A percentile compares a stretch with the other conserved stretches of the same genome.
These are phyloP conservation scores for Oeneis ivallda DNA, from an alignment of 2,888 invertebrate genomes.

Conservation along the genomic window DNA sequence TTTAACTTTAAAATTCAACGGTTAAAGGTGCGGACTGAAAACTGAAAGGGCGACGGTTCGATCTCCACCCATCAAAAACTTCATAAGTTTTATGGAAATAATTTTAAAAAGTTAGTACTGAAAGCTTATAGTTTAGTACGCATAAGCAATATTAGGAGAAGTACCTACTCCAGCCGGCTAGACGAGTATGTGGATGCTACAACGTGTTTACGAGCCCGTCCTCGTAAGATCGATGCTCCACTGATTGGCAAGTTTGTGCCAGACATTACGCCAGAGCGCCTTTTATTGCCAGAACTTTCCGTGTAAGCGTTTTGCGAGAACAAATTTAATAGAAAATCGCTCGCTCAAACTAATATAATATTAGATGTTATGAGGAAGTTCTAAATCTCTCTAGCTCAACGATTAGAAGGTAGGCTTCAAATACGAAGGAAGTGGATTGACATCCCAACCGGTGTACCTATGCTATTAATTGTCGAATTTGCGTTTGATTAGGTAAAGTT, in stretches of 20 bases:
- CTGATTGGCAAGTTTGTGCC: conserved; percentile 34
- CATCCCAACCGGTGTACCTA: too few species aligned
- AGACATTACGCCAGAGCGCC: conserved; percentile 23
- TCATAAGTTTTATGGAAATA: too few species aligned
- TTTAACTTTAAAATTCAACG: too few species aligned
- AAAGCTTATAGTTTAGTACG: neutral
- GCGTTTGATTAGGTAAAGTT: too few species aligned
- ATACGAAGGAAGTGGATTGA: too few species aligned
- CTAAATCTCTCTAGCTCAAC: neutral
- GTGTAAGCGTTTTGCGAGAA: conserved; percentile 31
- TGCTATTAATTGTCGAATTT: too few species aligned
- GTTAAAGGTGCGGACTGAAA: too few species aligned
- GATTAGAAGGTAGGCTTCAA: neutral
- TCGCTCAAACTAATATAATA: conserved; percentile 26
- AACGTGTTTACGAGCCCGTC: conserved; percentile 6
- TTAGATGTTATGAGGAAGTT: conserved; percentile 13
- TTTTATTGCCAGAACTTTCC: conserved; percentile 32
- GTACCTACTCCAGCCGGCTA: neutral
- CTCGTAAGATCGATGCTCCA: conserved; percentile 20
- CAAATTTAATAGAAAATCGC: conserved; percentile 36
- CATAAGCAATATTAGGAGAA: neutral
- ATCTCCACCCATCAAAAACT: too few species aligned
- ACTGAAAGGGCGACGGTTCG: too few species aligned
- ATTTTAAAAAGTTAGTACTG: too few species aligned
- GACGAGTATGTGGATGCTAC: neutral